Evolutionary conservation across 2,113 vertebrate species (phyloP).

Genomic region (Phycodurus eques): DNA sequence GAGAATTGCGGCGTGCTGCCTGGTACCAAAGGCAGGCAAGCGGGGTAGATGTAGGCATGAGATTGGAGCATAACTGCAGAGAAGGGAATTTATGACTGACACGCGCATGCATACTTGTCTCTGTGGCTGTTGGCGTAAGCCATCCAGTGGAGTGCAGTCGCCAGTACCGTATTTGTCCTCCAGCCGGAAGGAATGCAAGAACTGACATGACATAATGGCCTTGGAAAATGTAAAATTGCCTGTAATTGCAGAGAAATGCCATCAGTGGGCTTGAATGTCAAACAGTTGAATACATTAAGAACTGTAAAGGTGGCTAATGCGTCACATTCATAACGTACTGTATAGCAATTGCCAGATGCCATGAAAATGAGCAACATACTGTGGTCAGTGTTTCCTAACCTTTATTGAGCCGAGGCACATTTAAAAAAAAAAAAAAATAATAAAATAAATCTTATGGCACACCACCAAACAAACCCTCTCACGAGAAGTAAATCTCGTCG

Average conservation of each 20-base stretch:
- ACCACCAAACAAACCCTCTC: no score
- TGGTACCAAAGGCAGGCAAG: not conserved
- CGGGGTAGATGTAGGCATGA: not conserved
- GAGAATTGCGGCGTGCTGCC: conserved; percentile 16
- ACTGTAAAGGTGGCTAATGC: no score
- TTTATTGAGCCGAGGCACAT: no score
- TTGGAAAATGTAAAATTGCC: not conserved
- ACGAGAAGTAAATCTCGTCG: no score
- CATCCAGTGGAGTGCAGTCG: conserved; percentile 13
- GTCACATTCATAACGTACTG: no score
- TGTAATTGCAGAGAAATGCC: not conserved
- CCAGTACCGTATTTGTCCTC: conserved; percentile 9
- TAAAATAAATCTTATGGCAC: no score
- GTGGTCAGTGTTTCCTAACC: no score
- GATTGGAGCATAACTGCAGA: conserved; percentile 33
- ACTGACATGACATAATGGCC: not conserved
- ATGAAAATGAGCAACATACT: no score
- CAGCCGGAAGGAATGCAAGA: conserved; percentile 8
- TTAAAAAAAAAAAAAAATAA: no score
- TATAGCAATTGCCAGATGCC: no score
- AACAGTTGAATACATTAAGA: no score
- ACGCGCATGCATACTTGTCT: conserved; percentile 15
- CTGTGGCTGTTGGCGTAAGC: conserved; percentile 37
- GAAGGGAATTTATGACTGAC: conserved; percentile 23
- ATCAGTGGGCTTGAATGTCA: no score